Percentiles rank a stretch among this genome's conserved stretches.
phyloP scores from a whole-genome alignment of 2,113 vertebrate species.

The Brachionichthys hirsutus region DNA sequence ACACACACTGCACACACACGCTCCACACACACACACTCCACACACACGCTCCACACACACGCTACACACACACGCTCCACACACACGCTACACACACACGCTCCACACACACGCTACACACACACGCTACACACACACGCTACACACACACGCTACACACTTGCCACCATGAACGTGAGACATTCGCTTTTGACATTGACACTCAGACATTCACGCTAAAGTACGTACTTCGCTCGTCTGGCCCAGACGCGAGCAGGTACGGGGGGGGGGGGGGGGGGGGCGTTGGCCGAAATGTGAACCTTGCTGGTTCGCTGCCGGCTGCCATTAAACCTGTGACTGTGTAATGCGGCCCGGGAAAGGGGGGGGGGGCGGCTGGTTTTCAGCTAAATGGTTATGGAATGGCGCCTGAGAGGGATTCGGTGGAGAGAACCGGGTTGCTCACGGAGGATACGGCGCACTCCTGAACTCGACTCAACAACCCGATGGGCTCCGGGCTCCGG shows the following conservation, averaged over 20 bases:
- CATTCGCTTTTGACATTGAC: constrained; percentile 62
- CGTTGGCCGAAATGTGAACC: constrained; percentile 55
- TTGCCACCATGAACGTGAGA: constrained; percentile 37
- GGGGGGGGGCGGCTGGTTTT: constrained; percentile 36
- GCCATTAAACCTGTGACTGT: constrained; percentile 44
- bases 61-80: too few relatives aligned
- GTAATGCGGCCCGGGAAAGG: constrained; percentile 21
- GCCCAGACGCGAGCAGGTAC: background rate
- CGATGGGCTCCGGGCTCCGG: constrained; percentile 8
- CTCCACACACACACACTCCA: too few relatives aligned
- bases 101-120: too few relatives aligned
- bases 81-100: too few relatives aligned
- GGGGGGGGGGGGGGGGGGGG: background rate
- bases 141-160: too few relatives aligned
- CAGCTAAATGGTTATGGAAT: constrained; percentile 36
- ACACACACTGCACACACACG: too few relatives aligned
- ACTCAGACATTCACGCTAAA: constrained; percentile 26
- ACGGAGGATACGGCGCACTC: constrained; percentile 14
- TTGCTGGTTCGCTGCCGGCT: constrained; percentile 39
- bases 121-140: too few relatives aligned
- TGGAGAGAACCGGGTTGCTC: constrained; percentile 31
- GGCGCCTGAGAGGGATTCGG: constrained; percentile 30
- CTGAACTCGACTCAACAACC: background rate
- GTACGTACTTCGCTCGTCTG: background rate
- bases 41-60: too few relatives aligned